Conservation (phyloP, 1,140 invertebrate species). For the Vanessa atalanta region DNA sequence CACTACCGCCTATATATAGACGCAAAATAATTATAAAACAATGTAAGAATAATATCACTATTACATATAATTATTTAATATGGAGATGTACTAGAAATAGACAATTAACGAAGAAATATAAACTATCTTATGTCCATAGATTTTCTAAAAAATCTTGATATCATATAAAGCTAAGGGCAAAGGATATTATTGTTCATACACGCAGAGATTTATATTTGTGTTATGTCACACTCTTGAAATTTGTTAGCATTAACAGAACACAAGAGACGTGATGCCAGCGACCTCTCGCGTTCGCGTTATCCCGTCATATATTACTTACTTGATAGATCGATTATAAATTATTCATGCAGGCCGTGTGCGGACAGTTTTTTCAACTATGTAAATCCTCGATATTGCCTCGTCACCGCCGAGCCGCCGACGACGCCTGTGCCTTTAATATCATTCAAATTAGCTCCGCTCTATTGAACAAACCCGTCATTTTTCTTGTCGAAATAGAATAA, state of each 20-base stretch:
- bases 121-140: too few relatives aligned
- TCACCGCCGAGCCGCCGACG: conserved; percentile 18
- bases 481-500: conserved; percentile 22
- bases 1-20: too few relatives aligned
- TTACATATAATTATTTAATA: too few relatives aligned
- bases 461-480: conserved; percentile 24
- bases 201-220: too few relatives aligned
- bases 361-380: conserved; percentile 38
- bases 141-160: too few relatives aligned
- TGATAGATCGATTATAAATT: conserved; percentile 39
- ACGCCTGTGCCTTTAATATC: conserved; percentile 35
- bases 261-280: neutral
- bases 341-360: conserved; percentile 31
- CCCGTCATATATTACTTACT: conserved; percentile 16
- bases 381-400: conserved; percentile 35
- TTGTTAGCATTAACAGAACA: neutral
- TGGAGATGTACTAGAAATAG: too few relatives aligned
- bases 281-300: conserved; percentile 5
- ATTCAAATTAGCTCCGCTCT: conserved; percentile 35
- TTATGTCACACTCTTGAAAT: too few relatives aligned
- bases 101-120: too few relatives aligned
- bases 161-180: too few relatives aligned
- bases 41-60: too few relatives aligned
- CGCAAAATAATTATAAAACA: too few relatives aligned
- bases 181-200: too few relatives aligned